Evolutionary conservation across 2,888 invertebrate genomes (phyloP), one percentile per base, ranked within the genome.

Genomic region (Parthenolecanium corni): DNA sequence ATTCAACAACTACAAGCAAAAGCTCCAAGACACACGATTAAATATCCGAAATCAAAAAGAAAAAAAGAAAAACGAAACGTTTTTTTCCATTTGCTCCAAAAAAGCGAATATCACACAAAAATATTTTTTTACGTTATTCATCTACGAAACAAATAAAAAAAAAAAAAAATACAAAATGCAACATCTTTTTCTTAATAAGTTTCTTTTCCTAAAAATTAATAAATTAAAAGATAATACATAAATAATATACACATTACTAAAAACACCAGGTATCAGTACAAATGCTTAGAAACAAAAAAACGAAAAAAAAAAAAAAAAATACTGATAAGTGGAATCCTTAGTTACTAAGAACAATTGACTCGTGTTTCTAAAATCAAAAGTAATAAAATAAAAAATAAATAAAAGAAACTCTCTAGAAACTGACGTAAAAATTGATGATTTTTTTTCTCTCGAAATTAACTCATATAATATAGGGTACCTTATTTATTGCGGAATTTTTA

Each of bases 341-440:
- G 25, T 25, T 58, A 21, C 49, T 58, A 58, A 58, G 36, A 49
- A 58, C 58, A 58, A 58, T 58, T 58, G 58, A 58, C 58, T 58
- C 38, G 58, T 58, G 58, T 58, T 58, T 49, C 58, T 58, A 58
- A 58, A 58, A 49, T 31, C 4, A 31, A 31, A 31, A 31, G 31
- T 31, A 31, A 31, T 31, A 56, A 36, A 23, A 36, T 56, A 46
- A 42, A 42, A 56, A 56, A 56, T 56, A 20, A 56, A 53, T 40
- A 54, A 54, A 42, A 14, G 6, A 54, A 42, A 14, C 16, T 42
- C n/a, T 42, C 44, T 14, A 42, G 44, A 42, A 42, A 42, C 44
- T 42, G 18, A 31, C 9, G 31, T 31, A 31, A 31, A 31, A 31
- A 31, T 31, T 4, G 4, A 6, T 6, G 31, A 6, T 31, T 31